A percentile compares a stretch with the other conserved stretches of the same genome.
Evolutionary conservation across 2,888 invertebrate genomes (phyloP).

Genomic region (Hydropsyche betteni): DNA sequence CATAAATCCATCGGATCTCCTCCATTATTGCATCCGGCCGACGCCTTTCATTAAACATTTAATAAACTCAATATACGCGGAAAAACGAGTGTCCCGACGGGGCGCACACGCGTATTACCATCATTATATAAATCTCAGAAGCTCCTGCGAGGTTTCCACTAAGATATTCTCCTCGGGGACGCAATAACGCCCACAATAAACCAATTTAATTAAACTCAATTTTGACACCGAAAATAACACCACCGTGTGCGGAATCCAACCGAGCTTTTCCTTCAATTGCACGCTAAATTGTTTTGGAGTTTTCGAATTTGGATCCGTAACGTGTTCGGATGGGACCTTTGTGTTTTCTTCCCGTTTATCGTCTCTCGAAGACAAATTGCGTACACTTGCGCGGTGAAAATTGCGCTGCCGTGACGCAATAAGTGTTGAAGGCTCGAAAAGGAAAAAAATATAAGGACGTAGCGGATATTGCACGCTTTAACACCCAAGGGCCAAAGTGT

Average conservation of each 20-base stretch:
- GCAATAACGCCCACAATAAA: neutral
- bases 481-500: slow-evolving; percentile 11
- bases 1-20: neutral
- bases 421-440: neutral
- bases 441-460: neutral
- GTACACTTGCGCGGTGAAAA: neutral
- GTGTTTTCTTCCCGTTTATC: too few relatives aligned
- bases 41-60: slow-evolving; percentile 24
- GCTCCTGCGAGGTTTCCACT: neutral
- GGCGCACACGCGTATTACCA: neutral
- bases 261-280: too few relatives aligned
- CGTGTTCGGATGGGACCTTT: too few relatives aligned
- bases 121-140: neutral
- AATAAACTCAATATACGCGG: slow-evolving; percentile 9
- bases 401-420: neutral
- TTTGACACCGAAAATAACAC: neutral
- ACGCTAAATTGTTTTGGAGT: too few relatives aligned
- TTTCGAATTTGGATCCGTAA: too few relatives aligned
- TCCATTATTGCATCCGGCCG: neutral
- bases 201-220: slow-evolving; percentile 22
- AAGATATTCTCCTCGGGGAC: slow-evolving; percentile 14
- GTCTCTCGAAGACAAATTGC: slow-evolving; percentile 4
- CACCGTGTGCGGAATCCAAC: too few relatives aligned
- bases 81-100: slow-evolving; percentile 1
- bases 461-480: slow-evolving; percentile 25